A percentile compares a stretch with the other conserved stretches of the same genome.
Evolutionary conservation across 2,888 invertebrate species (phyloP).

Genomic region (Acronicta aceris): DNA sequence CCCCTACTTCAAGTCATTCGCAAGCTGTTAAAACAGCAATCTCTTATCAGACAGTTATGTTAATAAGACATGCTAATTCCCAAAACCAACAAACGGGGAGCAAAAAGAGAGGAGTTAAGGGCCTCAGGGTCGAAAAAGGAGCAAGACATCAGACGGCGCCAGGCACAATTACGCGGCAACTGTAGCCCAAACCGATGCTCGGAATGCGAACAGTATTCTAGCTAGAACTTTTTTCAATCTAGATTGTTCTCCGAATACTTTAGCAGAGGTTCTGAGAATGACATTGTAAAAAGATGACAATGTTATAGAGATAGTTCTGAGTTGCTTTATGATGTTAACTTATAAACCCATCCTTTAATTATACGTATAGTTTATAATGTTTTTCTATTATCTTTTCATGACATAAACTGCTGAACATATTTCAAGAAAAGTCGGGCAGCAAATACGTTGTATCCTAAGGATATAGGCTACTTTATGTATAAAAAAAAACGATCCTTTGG

Average conservation of each 20-base stretch:
- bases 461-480: too few species aligned
- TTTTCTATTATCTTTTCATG: too few species aligned
- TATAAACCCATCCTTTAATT: too few species aligned
- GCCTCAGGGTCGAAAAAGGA: conserved; percentile 77
- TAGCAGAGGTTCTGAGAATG: conserved; percentile 64
- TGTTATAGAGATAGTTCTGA: conserved; percentile 38
- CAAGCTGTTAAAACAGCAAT: conserved; percentile 84
- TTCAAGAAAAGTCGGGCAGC: too few species aligned
- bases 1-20: conserved; percentile 5
- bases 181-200: conserved; percentile 61
- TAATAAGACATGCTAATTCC: conserved; percentile 89
- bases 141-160: conserved; percentile 85
- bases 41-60: conserved; percentile 86
- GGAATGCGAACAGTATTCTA: conserved; percentile 70
- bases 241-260: conserved; percentile 67
- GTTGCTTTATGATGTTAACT: conserved; percentile 11
- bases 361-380: too few species aligned
- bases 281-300: conserved; percentile 45
- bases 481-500: too few species aligned
- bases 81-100: conserved; percentile 86
- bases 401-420: too few species aligned
- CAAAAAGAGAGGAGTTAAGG: conserved; percentile 70
- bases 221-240: conserved; percentile 70
- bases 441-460: too few species aligned
- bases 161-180: conserved; percentile 81